Evolutionary conservation across 2,797 vertebrate genomes (phyloP).

Genomic region (Enteromius argenteus): DNA sequence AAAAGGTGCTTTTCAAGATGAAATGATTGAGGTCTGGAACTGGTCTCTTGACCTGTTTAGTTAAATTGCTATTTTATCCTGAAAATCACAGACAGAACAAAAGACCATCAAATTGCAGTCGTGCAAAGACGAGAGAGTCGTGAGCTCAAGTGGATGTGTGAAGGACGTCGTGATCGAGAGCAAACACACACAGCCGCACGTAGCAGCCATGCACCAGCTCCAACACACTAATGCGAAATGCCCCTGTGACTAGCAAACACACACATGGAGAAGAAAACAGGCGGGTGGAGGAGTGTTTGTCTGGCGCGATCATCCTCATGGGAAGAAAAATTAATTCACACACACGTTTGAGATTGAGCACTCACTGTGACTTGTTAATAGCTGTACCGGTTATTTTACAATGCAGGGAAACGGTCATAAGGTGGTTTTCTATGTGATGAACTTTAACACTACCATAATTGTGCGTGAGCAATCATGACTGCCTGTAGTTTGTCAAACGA

Average conservation of each 20-base stretch:
- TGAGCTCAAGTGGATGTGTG: constrained; percentile 45
- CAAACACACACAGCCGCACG: constrained; percentile 53
- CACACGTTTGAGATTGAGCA: constrained; percentile 15
- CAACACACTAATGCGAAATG: constrained; percentile 54
- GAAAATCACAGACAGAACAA: constrained; percentile 7
- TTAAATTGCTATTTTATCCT: constrained; percentile 11
- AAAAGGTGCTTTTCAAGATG: background rate
- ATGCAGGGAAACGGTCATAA: background rate
- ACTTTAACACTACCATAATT: background rate
- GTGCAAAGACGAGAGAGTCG: constrained; percentile 38
- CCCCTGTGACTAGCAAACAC: constrained; percentile 40
- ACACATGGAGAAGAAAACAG: constrained; percentile 40
- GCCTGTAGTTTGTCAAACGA: background rate
- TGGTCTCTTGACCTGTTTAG: background rate
- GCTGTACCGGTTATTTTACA: background rate
- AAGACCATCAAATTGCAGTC: background rate
- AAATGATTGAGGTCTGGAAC: background rate
- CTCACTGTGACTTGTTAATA: background rate
- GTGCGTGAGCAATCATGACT: background rate
- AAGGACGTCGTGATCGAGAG: constrained; percentile 48
- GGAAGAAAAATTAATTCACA: constrained; percentile 16
- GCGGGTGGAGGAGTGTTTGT: constrained; percentile 37
- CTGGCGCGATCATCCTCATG: constrained; percentile 21
- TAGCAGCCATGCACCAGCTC: constrained; percentile 62
- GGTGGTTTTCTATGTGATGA: constrained; percentile 3